Evolutionary conservation across 1,140 invertebrate genomes (phyloP).

Genomic region (Aphelinus certus): DNA sequence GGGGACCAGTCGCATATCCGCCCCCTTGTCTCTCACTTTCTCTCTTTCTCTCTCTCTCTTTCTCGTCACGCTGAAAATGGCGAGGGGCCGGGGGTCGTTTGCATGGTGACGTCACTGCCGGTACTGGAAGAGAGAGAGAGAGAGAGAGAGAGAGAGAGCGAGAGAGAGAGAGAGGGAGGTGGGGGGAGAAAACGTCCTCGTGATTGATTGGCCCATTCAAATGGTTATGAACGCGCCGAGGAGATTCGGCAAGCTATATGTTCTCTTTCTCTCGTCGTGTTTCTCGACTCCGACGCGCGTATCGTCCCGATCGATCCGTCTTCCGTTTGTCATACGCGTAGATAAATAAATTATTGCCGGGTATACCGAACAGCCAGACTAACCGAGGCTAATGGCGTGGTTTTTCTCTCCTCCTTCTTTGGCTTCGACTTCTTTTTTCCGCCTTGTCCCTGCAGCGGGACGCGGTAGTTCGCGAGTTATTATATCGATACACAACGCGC

Average conservation of each 20-base stretch:
- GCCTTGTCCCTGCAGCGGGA: neutral
- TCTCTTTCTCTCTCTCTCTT: neutral
- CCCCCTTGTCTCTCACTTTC: neutral
- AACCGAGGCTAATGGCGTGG: conserved; percentile 27
- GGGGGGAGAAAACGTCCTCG: conserved; percentile 41
- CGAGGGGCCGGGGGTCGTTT: conserved; percentile 1
- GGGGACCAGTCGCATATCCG: too few relatives aligned
- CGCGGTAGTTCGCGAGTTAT: neutral
- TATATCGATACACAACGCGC: neutral
- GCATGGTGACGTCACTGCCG: conserved; percentile 55
- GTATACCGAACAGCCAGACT: conserved; percentile 1
- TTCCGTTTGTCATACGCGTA: conserved; percentile 56
- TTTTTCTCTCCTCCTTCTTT: conserved; percentile 1
- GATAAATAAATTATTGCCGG: conserved; percentile 63
- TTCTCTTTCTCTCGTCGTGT: neutral
- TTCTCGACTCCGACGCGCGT: conserved; percentile 3
- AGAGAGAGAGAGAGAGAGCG: neutral
- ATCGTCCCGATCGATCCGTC: conserved; percentile 55
- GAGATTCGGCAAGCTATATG: conserved; percentile 11
- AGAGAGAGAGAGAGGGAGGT: conserved; percentile 8
- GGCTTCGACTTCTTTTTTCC: neutral
- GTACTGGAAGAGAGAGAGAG: conserved; percentile 30
- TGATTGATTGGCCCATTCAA: conserved; percentile 66
- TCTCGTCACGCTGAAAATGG: conserved; percentile 17
- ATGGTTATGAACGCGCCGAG: conserved; percentile 60